These are phyloP conservation scores for Scaptomyza hsui DNA, from an alignment of 1,140 invertebrate species.

Conservation along the genomic window DNA sequence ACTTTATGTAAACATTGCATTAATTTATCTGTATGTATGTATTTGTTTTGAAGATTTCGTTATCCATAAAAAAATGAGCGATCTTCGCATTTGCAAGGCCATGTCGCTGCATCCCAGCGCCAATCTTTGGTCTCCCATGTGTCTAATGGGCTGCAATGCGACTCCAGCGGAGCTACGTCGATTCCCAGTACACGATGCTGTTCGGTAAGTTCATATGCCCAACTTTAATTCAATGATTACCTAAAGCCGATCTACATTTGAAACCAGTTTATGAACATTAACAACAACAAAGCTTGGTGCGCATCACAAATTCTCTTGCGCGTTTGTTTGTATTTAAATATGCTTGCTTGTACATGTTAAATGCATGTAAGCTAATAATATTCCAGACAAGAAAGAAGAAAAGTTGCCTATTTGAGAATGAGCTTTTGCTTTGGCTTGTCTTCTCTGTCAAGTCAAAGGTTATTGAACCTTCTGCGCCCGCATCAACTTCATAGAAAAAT, in stretches of 20 bases:
- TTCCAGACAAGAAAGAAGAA: conserved; percentile 17
- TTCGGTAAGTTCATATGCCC: conserved; percentile 49
- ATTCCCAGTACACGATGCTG: conserved; percentile 61
- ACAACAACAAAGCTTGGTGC: conserved; percentile 46
- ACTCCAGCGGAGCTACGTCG: conserved; percentile 57
- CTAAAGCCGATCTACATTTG: conserved; percentile 14
- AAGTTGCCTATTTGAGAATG: conserved; percentile 13
- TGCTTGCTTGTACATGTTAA: conserved; percentile 5
- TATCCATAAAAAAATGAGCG: conserved; percentile 33
- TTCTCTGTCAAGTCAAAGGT: conserved; percentile 58
- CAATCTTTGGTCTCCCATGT: conserved; percentile 1
- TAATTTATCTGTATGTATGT: not conserved
- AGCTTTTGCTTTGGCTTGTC: conserved; percentile 54
- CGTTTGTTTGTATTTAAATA: not conserved
- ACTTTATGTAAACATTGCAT: conserved; percentile 3
- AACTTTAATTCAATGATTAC: not conserved
- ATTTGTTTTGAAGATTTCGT: not conserved
- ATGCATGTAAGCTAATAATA: conserved; percentile 17
- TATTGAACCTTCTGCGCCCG: conserved; percentile 63
- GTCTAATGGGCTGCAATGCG: conserved; percentile 59
- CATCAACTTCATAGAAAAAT: conserved; percentile 68
- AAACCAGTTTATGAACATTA: conserved; percentile 58
- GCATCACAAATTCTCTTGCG: conserved; percentile 45
- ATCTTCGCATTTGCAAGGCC: conserved; percentile 57
- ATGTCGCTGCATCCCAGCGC: conserved; percentile 61